These are phyloP conservation scores for Platyscapa corneri DNA, from an alignment of 1,140 invertebrate species.

Conservation along the genomic window DNA sequence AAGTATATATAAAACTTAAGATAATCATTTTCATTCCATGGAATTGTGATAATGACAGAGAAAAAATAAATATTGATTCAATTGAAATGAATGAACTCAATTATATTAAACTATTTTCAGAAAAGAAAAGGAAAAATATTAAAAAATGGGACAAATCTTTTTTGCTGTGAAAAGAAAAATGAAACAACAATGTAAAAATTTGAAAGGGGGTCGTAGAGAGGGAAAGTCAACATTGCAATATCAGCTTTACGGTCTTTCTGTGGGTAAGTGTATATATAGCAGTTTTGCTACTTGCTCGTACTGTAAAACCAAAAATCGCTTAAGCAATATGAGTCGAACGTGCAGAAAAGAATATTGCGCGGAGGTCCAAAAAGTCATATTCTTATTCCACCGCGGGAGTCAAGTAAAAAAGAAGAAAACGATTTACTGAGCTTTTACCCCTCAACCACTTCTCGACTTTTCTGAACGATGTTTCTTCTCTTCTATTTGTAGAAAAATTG, in stretches of 20 bases:
- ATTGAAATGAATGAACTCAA: not conserved
- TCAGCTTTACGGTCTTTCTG: slow-evolving; percentile 43
- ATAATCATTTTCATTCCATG: too few relatives aligned
- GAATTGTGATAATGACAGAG: too few relatives aligned
- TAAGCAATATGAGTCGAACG: slow-evolving; percentile 49
- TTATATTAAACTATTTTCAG: too few relatives aligned
- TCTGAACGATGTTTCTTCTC: not conserved
- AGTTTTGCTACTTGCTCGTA: not conserved
- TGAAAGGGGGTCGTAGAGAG: not conserved
- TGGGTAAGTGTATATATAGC: not conserved
- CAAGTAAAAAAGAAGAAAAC: slow-evolving; percentile 21
- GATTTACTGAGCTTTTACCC: not conserved
- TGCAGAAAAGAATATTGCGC: slow-evolving; percentile 34
- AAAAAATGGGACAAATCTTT: too few relatives aligned
- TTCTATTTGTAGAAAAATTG: slow-evolving; percentile 29
- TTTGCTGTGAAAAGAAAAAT: slow-evolving; percentile 21
- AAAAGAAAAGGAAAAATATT: too few relatives aligned
- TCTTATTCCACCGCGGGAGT: not conserved
- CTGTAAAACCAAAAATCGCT: slow-evolving; percentile 46
- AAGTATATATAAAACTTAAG: too few relatives aligned
- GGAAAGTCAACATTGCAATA: slow-evolving; percentile 44
- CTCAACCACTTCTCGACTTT: not conserved
- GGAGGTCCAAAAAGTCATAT: not conserved
- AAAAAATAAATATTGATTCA: too few relatives aligned
- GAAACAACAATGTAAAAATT: not conserved